Base-by-base conservation (phyloP, 2,797 vertebrate genomes). In the Scarus forsteni region DNA sequence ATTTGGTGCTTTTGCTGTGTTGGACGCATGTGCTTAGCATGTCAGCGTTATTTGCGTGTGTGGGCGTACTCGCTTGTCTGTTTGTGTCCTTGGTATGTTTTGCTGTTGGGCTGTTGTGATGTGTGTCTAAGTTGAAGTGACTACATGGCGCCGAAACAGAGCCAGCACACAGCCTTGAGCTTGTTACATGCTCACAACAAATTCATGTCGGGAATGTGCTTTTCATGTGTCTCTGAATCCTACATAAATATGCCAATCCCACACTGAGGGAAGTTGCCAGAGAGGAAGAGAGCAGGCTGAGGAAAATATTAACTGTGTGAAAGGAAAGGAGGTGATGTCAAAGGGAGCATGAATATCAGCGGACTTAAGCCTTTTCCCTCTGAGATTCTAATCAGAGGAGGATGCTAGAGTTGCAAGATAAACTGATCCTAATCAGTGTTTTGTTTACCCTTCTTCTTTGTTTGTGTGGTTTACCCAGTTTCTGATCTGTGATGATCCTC, bases 121-220 rank as follows among this genome's bases (percentile, higher is more conserved):
- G 67, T 76, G 71, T 67, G 27, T 77, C 57, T 74, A 43, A 67
- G 35, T 13, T 18, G 48, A 70, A 74, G 48, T 49, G 71, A 77
- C 64, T 61, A 70, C 42, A 46, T 72, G 16, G 39, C 57, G 13
- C 54, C 63, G 46, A 63, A 56, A 73, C 14, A 1, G 70, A 86
- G 81, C 73, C 82, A 81, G 77, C 19, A 67, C 72, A 48, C 69
- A 63, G 66, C 16, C 16, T 12, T 80, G 84, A 83, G 84, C 79
- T 64, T 61, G 76, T 87, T 88, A 80, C 80, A 79, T 36, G 65
- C 81, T 90, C 66, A 63, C 62, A 79, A 63, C 61, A 71, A 80
- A 81, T 78, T 70, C 38, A 69, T 77, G 82, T 70, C 40, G 66
- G 55, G 45, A 80, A 75, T 75, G 71, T 72, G 83, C 67, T 81